Base-by-base conservation (phyloP, 2,888 invertebrate genomes). In the Dugesia japonica region DNA sequence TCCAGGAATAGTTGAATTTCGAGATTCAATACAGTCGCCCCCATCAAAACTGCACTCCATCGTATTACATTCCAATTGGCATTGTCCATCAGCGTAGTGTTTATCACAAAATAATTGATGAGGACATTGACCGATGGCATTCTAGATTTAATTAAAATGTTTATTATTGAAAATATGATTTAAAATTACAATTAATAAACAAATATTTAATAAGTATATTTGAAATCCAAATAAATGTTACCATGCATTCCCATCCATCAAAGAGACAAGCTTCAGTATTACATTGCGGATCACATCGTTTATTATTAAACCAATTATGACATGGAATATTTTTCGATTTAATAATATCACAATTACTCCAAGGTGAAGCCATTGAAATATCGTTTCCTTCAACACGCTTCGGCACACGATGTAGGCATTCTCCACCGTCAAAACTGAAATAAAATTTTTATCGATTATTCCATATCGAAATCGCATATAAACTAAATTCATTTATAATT, bases 211-310 rank as follows among this genome's bases (percentile, higher is more conserved):
- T 13, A 4, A 31, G 4, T 31, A 13, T 31, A 13, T 56, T 28
- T 9, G 7, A 27, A 4, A 28, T 13, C 7, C 7, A 28, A 31
- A 33, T 28, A 38, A 28, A 26, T 42, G 9, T 23, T 42, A n/a
- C 27, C n/a, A 71, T 23, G 42, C 77, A 77, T 23, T 77, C 77
- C 72, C 77, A 77, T 28, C 77, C 77, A 28, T 77, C 77, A 27
- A 56, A 78, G 28, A 77, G 78, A 38, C 77, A 77, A 1, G 38
- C 71, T 23, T 72, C 38, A n/a, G 77, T 77, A 28, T 78, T 78
- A 28, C 77, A 77, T 23, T 23, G 28, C 7, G 26, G 28, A 28
- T 77, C 56, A 38, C 77, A 77, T 13, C 23, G 15, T 7, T 78
- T 71, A 28, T 77, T 56, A 17, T 20, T 33, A 38, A 78, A 77